A percentile compares a stretch with the other conserved stretches of the same genome.
These are phyloP conservation scores for Meiosimyza platycephala DNA, from an alignment of 2,888 invertebrate genomes.

Conservation along the genomic window DNA sequence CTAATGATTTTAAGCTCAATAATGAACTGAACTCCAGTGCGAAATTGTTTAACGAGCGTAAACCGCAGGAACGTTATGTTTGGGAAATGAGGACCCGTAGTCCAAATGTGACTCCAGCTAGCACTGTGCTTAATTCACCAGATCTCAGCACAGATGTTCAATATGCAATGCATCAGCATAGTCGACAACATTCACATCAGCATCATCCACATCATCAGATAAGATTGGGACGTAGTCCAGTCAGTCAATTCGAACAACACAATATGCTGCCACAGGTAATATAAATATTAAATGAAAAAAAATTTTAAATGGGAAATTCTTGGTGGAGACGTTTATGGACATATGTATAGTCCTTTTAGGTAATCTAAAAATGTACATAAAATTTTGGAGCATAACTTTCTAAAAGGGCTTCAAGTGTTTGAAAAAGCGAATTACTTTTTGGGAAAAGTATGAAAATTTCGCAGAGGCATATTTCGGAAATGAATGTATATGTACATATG, in stretches of 20 bases:
- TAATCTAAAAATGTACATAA: neutral
- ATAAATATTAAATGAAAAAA: neutral
- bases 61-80: slow-evolving; percentile 63
- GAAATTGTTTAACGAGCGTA: slow-evolving; percentile 35
- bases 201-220: slow-evolving; percentile 63
- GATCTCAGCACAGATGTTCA: slow-evolving; percentile 64
- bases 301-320: neutral
- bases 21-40: slow-evolving; percentile 9
- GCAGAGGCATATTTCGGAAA: too few species aligned
- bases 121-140: slow-evolving; percentile 66
- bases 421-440: too few species aligned
- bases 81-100: slow-evolving; percentile 67
- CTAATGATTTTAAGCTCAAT: slow-evolving; percentile 19
- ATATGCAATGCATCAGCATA: slow-evolving; percentile 55
- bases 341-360: neutral
- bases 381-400: too few species aligned
- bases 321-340: neutral
- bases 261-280: slow-evolving; percentile 55
- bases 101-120: slow-evolving; percentile 66
- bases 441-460: too few species aligned
- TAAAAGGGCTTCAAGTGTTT: too few species aligned
- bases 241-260: slow-evolving; percentile 58
- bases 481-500: too few species aligned
- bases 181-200: slow-evolving; percentile 46
- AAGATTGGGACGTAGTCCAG: slow-evolving; percentile 65